Evolutionary conservation across 2,113 vertebrate genomes (phyloP).

Genomic region (Picathartes gymnocephalus): DNA sequence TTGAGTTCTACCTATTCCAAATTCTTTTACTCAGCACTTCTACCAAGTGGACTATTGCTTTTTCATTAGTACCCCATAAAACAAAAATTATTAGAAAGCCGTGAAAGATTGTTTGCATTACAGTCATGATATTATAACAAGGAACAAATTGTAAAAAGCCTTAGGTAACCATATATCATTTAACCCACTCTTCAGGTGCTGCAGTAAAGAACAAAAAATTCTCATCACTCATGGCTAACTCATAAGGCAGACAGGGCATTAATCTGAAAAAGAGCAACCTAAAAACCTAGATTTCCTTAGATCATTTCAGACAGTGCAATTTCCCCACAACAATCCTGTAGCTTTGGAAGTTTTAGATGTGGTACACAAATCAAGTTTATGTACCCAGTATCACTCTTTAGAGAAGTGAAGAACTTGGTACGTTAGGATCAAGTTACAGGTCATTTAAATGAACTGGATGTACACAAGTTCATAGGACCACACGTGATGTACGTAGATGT

Average conservation of each 20-base stretch:
- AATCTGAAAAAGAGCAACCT: neutral
- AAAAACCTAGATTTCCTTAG: neutral
- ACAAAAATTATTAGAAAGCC: neutral
- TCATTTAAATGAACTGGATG: neutral
- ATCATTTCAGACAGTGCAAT: neutral
- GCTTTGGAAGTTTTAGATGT: neutral
- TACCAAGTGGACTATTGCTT: neutral
- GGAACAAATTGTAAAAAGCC: neutral
- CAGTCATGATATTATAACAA: neutral
- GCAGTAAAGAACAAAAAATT: neutral
- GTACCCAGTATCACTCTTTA: neutral
- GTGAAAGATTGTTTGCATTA: neutral
- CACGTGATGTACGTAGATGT: neutral
- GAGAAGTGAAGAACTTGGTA: neutral
- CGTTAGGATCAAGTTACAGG: neutral
- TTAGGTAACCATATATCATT: neutral
- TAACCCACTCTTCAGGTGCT: neutral
- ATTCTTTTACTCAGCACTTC: neutral
- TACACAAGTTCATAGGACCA: neutral
- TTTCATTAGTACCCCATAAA: neutral
- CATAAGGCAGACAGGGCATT: neutral
- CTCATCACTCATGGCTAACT: neutral
- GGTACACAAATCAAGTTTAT: neutral
- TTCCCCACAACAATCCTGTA: neutral
- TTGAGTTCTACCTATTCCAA: neutral